phyloP scores from a whole-genome alignment of 1,140 invertebrate species.

The Lasioglossum baleicum region DNA sequence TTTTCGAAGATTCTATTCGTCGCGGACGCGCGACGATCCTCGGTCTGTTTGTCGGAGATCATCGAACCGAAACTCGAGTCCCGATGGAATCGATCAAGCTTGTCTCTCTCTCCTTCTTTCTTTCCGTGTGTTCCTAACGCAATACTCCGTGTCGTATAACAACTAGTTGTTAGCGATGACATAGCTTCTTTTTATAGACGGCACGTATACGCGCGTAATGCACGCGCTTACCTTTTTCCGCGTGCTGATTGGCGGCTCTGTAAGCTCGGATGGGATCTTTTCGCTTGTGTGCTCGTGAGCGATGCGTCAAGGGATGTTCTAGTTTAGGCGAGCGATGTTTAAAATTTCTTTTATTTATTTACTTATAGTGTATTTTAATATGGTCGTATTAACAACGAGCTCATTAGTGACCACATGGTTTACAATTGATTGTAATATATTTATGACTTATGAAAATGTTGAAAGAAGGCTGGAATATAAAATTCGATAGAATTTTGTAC shows the following conservation, averaged over 20 bases:
- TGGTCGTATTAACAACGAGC: no score
- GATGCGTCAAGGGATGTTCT: background rate
- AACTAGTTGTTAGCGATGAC: slow-evolving; percentile 63
- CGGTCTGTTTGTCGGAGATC: slow-evolving; percentile 29
- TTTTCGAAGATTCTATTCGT: no score
- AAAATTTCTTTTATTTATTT: no score
- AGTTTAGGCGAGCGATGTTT: no score
- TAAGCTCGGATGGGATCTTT: background rate
- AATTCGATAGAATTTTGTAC: no score
- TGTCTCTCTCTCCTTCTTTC: background rate
- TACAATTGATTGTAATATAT: no score
- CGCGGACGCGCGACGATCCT: slow-evolving; percentile 10
- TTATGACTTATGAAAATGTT: no score
- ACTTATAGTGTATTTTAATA: no score
- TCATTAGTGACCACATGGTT: no score
- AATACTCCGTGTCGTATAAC: slow-evolving; percentile 46
- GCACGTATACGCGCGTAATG: slow-evolving; percentile 43
- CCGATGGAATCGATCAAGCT: slow-evolving; percentile 37
- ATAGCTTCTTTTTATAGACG: slow-evolving; percentile 72
- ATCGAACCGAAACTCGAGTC: slow-evolving; percentile 34
- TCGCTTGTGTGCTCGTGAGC: background rate
- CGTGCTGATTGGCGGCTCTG: background rate
- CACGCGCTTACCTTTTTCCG: slow-evolving; percentile 18
- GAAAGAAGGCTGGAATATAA: no score
- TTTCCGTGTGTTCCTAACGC: slow-evolving; percentile 9